Evolutionary conservation across 2,113 vertebrate genomes (phyloP), one percentile per base, ranked within the genome.

Genomic region (Centropus bengalensis): DNA sequence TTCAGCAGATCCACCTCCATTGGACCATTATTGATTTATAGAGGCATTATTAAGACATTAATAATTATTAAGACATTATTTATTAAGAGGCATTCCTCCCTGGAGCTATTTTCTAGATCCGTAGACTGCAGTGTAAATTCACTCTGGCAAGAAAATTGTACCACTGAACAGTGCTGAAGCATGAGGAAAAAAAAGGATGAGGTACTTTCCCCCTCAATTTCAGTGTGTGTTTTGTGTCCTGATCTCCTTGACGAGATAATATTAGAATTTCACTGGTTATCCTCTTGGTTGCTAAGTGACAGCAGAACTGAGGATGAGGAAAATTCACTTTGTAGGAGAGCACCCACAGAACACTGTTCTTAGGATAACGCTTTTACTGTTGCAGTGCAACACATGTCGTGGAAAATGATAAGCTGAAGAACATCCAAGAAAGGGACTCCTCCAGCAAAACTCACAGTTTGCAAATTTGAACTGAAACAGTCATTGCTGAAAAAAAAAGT

Each of bases 271-370:
- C 40, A 45, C 60, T 55, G 64, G 52, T 82, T 92, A 75, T 75
- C 44, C 12, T 78, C 54, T 78, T 81, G 49, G 95, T 96, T 96
- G 91, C 93, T 95, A 96, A 84, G 95, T 96, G 85, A 97, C 88
- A 79, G 49, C 16, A 58, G 56, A 93, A 88, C 26, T 38, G 60
- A 75, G 30, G 15, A 63, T 68, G 19, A 88, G 21, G 58, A 78
- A 94, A 91, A 91, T 33, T 78, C 58, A 69, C 30, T 93, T 91
- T 83, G 6, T 24, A 54, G 68, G 16, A 88, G 26, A 90, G 45
- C 76, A 88, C 55, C 60, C 77, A 88, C 80, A 75, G 80, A 91
- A 95, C 19, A 32, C 52, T 62, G 30, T 81, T 91, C 82, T 90
- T 56, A 26, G 62, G 47, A 68, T 86, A 94, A 64, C 5, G 1